Evolutionary conservation across 2,888 invertebrate genomes (phyloP), one percentile per base, ranked within the genome.

Genomic region (Pediacus dermestoides): DNA sequence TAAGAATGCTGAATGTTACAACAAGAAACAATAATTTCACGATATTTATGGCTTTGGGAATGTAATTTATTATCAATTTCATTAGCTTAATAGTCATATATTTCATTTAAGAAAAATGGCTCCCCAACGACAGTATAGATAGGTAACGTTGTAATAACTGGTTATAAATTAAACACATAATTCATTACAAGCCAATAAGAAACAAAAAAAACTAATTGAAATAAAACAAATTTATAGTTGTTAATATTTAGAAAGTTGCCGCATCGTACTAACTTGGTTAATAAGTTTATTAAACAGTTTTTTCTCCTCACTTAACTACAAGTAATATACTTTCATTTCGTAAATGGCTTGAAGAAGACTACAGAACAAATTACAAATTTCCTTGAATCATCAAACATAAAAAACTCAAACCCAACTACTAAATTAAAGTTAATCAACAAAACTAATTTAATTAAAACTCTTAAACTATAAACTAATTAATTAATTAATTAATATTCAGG

Each of bases 11-110:
- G 12, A 13, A 28, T 7, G 8, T 25, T 9, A 25, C 22, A 8
- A 22, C 30, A 23, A 18, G 33, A 37, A 31, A 33, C 33, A 33
- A 33, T 38, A 32, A 21, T 33, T 38, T 16, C 28, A 14, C 16
- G 13, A 21, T 38, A 38, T 38, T 33, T 38, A 33, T 18, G 33
- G 7, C 33, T 21, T 15, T 18, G 22, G 32, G 42, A 34, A 44
- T 16, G 27, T 45, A 47, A 50, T 47, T 47, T 47, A 50, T 50
- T 47, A 47, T 43, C 50, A 46, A 45, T 47, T 50, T 47, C 46
- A 47, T 47, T 50, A 45, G 35, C 31, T 45, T 47, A 50, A 50
- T 47, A 39, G 46, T 39, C 38, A 36, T 36, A 46, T 49, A 49
- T 40, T 42, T 46, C 46, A 44, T 39, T 31, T 40, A 30, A 40